phyloP scores from a whole-genome alignment of 2,888 invertebrate genomes.

The Lapara coniferarum region DNA sequence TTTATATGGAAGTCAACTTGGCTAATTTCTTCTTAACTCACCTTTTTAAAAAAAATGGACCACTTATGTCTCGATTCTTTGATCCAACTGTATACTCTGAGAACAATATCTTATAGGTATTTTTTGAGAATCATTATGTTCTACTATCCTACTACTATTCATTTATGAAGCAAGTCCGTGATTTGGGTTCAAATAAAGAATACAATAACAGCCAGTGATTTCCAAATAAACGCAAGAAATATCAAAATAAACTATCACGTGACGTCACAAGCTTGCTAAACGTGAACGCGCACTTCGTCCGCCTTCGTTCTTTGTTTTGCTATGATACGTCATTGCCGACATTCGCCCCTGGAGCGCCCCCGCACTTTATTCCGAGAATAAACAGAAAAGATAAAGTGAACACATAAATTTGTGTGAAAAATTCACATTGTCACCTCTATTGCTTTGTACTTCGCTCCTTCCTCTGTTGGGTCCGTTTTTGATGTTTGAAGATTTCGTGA shows the following conservation, averaged over 20 bases:
- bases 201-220: no score
- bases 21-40: no score
- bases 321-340: slow-evolving; percentile 40
- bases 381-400: slow-evolving; percentile 33
- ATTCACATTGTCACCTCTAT: slow-evolving; percentile 24
- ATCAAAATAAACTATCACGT: background rate
- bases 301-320: slow-evolving; percentile 37
- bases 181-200: no score
- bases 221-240: no score
- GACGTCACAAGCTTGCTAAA: background rate
- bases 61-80: no score
- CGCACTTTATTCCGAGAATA: slow-evolving; percentile 37
- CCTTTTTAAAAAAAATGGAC: no score
- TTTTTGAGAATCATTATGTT: no score
- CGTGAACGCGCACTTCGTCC: background rate
- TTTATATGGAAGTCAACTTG: no score
- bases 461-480: slow-evolving; percentile 3
- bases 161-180: no score
- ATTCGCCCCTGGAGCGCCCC: slow-evolving; percentile 47
- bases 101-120: no score
- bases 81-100: background rate
- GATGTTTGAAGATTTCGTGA: slow-evolving; percentile 4
- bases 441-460: background rate
- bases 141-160: no score
- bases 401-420: slow-evolving; percentile 23